Evolutionary conservation across 2,888 invertebrate species (phyloP).

Genomic region (Cephus spinipes): DNA sequence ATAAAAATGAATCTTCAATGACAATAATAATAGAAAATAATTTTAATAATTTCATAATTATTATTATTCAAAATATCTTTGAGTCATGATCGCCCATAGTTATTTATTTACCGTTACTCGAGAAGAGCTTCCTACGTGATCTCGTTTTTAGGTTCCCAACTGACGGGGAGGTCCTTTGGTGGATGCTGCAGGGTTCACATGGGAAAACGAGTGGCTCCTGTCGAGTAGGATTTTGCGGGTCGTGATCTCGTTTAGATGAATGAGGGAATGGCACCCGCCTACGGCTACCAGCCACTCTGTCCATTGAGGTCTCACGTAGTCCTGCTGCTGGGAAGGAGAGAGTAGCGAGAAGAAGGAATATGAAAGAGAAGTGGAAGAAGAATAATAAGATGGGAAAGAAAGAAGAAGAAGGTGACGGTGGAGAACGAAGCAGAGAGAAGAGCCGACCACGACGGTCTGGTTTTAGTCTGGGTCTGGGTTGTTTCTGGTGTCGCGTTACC

Average conservation of each 20-base stretch:
- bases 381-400: not conserved
- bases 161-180: not conserved
- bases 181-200: conserved; percentile 22
- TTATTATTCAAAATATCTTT: not conserved
- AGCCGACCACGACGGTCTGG: conserved; percentile 34
- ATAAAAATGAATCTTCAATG: not conserved
- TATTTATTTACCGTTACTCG: not conserved
- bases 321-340: conserved; percentile 13
- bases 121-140: not conserved
- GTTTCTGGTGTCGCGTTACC: conserved; percentile 64
- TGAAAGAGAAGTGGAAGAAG: conserved; percentile 17
- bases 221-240: conserved; percentile 27
- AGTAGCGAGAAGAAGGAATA: conserved; percentile 9
- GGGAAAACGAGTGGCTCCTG: conserved; percentile 30
- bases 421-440: conserved; percentile 19
- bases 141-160: not conserved
- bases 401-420: conserved; percentile 21
- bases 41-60: not conserved
- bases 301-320: conserved; percentile 39
- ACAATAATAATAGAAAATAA: not conserved
- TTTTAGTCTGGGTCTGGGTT: conserved; percentile 47
- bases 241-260: conserved; percentile 46
- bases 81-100: not conserved
- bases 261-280: conserved; percentile 44
- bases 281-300: conserved; percentile 36